These are phyloP conservation scores for Trogon melanurus DNA, from an alignment of 2,113 vertebrate genomes.

Conservation along the genomic window DNA sequence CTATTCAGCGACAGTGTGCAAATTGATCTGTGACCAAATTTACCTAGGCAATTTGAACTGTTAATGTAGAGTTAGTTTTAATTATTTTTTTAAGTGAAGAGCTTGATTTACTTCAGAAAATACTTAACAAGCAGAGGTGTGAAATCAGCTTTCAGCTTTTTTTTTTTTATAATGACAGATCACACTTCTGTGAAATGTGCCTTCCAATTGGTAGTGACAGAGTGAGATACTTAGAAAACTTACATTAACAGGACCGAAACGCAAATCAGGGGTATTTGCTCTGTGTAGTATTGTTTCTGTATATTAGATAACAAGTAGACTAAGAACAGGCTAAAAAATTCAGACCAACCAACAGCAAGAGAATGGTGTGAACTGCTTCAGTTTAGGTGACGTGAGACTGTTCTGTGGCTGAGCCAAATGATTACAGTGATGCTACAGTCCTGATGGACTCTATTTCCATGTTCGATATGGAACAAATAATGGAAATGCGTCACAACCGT, in stretches of 20 bases:
- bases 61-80: conserved; percentile 37
- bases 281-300: neutral
- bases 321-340: neutral
- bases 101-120: conserved; percentile 33
- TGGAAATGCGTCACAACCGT: neutral
- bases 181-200: neutral
- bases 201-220: neutral
- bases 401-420: neutral
- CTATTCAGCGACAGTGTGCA: neutral
- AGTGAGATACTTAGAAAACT: neutral
- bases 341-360: neutral
- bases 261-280: neutral
- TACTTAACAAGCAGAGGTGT: conserved; percentile 30
- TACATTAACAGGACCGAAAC: neutral
- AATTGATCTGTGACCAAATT: conserved; percentile 33
- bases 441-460: neutral
- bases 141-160: conserved; percentile 7
- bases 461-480: neutral
- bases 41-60: conserved; percentile 34
- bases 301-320: neutral
- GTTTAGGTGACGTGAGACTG: accelerated
- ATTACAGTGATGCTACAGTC: neutral
- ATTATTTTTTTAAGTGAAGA: conserved; percentile 20
- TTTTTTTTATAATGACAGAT: neutral
- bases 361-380: neutral